These are phyloP conservation scores for Mustelus asterias DNA, from an alignment of 2,113 vertebrate genomes.

Conservation along the genomic window DNA sequence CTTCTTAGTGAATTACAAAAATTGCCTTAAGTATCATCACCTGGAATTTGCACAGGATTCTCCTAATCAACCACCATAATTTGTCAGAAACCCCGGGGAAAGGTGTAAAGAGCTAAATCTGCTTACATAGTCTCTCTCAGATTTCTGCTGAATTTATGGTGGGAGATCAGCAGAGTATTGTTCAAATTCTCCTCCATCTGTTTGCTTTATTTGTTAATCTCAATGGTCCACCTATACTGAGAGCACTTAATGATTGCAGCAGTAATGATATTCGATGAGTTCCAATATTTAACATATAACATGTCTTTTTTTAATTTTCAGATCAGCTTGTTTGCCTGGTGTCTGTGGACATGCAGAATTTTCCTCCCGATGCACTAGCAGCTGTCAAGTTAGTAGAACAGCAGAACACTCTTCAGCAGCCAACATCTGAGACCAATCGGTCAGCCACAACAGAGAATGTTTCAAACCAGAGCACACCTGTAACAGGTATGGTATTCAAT, in stretches of 20 bases:
- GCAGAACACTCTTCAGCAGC: neutral
- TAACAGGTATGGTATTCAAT: conserved; percentile 21
- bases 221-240: neutral
- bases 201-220: neutral
- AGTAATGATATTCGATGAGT: neutral
- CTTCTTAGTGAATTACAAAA: neutral
- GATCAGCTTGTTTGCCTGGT: conserved; percentile 37
- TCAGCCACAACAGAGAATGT: neutral
- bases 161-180: neutral
- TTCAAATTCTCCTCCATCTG: neutral
- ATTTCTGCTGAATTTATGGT: neutral
- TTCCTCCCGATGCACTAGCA: conserved; percentile 32
- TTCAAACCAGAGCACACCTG: conserved; percentile 20
- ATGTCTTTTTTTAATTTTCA: neutral
- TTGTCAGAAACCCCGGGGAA: neutral
- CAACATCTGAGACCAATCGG: neutral
- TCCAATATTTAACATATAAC: neutral
- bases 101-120: neutral
- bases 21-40: neutral
- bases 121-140: neutral
- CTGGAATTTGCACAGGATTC: neutral
- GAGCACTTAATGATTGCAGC: neutral
- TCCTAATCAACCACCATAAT: neutral
- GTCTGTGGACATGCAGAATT: conserved; percentile 36
- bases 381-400: conserved; percentile 38